Conservation (phyloP, 2,888 invertebrate species). For the Leptinotarsa juncta region DNA sequence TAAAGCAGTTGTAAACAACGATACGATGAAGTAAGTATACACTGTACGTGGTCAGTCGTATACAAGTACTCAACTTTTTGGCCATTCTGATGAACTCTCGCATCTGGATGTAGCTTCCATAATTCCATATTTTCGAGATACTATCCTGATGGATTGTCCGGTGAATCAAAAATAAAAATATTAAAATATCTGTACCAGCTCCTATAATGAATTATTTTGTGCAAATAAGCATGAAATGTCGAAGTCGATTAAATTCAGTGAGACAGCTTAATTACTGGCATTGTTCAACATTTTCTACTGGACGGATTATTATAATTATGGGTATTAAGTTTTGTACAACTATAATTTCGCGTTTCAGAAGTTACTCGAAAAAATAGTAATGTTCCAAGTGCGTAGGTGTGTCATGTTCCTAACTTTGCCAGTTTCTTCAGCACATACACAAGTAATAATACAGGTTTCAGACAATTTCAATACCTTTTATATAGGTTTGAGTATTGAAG, state of each 20-base stretch:
- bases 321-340: slow-evolving; percentile 30
- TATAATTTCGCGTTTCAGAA: slow-evolving; percentile 9
- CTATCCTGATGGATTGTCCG: background rate
- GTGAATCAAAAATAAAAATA: background rate
- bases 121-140: background rate
- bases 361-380: slow-evolving; percentile 7
- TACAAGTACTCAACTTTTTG: too few relatives aligned
- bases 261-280: slow-evolving; percentile 44
- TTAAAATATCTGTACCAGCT: background rate
- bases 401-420: too few relatives aligned
- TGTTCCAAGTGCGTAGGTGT: background rate
- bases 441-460: too few relatives aligned
- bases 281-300: slow-evolving; percentile 40
- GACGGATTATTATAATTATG: slow-evolving; percentile 36
- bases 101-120: background rate
- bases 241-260: slow-evolving; percentile 37
- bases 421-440: too few relatives aligned
- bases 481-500: too few relatives aligned
- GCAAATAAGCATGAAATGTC: slow-evolving; percentile 44
- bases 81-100: too few relatives aligned
- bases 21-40: too few relatives aligned
- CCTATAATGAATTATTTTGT: slow-evolving; percentile 28
- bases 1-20: too few relatives aligned
- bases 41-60: too few relatives aligned
- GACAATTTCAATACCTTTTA: too few relatives aligned